A percentile compares a stretch with the other conserved stretches of the same genome.
Evolutionary conservation across 2,113 vertebrate species (phyloP).

Genomic region (Chrysemys picta): DNA sequence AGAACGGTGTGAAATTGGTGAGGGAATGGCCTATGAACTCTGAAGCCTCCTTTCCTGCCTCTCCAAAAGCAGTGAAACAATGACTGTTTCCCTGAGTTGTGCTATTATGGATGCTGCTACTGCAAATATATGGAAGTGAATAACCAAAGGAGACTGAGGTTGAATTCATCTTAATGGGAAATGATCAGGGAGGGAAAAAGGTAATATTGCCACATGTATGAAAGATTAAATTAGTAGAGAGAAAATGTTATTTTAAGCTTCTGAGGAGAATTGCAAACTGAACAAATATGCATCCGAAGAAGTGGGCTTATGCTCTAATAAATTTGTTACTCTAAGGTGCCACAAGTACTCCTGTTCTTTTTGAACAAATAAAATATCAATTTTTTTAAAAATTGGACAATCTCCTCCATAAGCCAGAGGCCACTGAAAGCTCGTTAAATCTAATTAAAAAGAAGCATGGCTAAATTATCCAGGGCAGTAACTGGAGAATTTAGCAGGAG

Average conservation of each 20-base stretch:
- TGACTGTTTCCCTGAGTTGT: fast-evolving
- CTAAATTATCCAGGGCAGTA: neutral
- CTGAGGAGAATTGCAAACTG: neutral
- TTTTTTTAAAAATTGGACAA: neutral
- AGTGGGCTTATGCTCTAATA: too few species aligned
- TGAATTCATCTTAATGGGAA: neutral
- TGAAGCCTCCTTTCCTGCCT: neutral
- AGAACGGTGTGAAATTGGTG: neutral
- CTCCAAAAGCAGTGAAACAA: neutral
- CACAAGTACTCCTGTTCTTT: too few species aligned
- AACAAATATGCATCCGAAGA: neutral
- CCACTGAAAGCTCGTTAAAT: neutral
- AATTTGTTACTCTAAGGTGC: too few species aligned
- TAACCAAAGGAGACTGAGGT: neutral
- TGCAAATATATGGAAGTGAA: neutral
- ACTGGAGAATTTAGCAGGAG: neutral
- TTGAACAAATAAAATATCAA: fast-evolving
- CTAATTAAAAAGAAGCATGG: neutral
- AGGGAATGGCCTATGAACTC: neutral
- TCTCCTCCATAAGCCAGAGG: neutral
- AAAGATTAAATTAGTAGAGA: neutral
- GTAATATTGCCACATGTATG: neutral
- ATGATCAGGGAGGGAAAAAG: neutral
- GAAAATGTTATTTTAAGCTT: neutral
- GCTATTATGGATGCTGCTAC: fast-evolving